Evolutionary conservation across 2,797 vertebrate genomes (phyloP).

Genomic region (Brotula barbata): DNA sequence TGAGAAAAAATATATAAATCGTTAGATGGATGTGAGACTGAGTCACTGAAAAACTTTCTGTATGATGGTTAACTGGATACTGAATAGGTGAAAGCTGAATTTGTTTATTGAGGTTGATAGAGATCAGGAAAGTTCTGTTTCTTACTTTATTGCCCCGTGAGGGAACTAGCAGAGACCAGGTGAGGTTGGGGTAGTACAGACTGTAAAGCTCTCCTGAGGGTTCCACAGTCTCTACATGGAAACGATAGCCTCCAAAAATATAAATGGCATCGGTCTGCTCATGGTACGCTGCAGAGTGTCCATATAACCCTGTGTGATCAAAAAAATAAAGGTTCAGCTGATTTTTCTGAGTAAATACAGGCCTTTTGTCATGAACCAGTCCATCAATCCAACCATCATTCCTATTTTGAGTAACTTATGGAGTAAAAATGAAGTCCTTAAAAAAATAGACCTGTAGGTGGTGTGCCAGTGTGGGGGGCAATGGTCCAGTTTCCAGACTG

Average conservation of each 20-base stretch:
- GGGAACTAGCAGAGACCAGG: constrained; percentile 91
- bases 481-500: constrained; percentile 85
- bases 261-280: constrained; percentile 89
- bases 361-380: too few relatives aligned
- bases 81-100: not conserved
- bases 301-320: constrained; percentile 85
- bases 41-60: too few relatives aligned
- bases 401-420: not conserved
- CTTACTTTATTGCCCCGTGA: constrained; percentile 89
- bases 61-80: too few relatives aligned
- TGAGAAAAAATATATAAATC: too few relatives aligned
- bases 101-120: not conserved
- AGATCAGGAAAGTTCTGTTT: not conserved
- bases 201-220: constrained; percentile 91
- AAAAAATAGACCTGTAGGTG: constrained; percentile 77
- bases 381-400: too few relatives aligned
- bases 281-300: constrained; percentile 92
- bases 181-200: constrained; percentile 89
- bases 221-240: constrained; percentile 89
- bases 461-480: constrained; percentile 83
- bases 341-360: too few relatives aligned
- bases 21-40: too few relatives aligned
- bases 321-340: too few relatives aligned
- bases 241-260: constrained; percentile 91
- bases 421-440: not conserved